These are phyloP conservation scores for Plusia festucae DNA, from an alignment of 2,888 invertebrate genomes.

Conservation along the genomic window DNA sequence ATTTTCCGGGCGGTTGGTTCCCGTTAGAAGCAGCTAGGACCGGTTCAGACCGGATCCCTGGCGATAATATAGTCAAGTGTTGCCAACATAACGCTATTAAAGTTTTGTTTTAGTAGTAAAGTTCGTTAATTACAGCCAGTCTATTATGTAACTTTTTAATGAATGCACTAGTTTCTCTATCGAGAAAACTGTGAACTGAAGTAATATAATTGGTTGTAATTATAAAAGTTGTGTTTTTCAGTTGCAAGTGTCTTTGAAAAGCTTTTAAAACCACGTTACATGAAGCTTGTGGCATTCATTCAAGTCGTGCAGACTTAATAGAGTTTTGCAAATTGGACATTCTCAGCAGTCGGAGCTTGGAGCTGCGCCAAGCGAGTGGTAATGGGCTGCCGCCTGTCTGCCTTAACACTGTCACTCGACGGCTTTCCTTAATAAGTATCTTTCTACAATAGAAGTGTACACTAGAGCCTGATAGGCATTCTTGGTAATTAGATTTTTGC, in stretches of 20 bases:
- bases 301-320: conserved; percentile 6
- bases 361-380: neutral
- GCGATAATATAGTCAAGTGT: conserved; percentile 16
- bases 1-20: conserved; percentile 20
- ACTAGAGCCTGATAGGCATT: neutral
- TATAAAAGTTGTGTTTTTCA: conserved; percentile 14
- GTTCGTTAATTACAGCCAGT: conserved; percentile 26
- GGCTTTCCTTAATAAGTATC: neutral
- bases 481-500: neutral
- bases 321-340: conserved; percentile 5
- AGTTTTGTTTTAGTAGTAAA: conserved; percentile 27
- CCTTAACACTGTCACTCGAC: neutral
- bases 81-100: conserved; percentile 19
- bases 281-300: neutral
- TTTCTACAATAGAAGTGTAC: neutral
- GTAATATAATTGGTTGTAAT: conserved; percentile 11
- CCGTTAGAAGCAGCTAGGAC: conserved; percentile 12
- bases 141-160: conserved; percentile 5
- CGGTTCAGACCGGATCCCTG: conserved; percentile 13
- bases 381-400: neutral
- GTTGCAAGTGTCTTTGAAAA: conserved; percentile 6
- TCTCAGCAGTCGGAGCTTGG: neutral
- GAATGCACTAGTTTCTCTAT: neutral
- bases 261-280: conserved; percentile 11
- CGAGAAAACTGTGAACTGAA: conserved; percentile 10